phyloP scores from a whole-genome alignment of 2,797 vertebrate genomes.

The Lophius americanus region DNA sequence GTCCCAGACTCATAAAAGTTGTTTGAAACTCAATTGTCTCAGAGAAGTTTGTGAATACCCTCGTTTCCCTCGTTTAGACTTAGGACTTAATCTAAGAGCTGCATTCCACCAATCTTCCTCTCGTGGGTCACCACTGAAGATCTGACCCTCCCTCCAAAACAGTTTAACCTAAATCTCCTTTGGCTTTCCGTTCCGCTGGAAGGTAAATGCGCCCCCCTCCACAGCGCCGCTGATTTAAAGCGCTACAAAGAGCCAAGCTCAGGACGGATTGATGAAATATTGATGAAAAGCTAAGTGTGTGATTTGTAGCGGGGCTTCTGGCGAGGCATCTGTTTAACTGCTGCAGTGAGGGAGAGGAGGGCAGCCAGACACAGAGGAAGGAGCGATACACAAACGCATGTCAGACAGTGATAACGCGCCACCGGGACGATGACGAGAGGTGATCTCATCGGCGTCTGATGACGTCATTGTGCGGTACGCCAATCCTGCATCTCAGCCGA shows the following conservation, averaged over 20 bases:
- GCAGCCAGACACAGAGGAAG: constrained; percentile 12
- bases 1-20: too few relatives aligned
- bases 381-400: constrained; percentile 30
- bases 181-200: constrained; percentile 24
- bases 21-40: too few relatives aligned
- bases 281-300: constrained; percentile 83
- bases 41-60: too few relatives aligned
- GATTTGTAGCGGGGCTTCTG: constrained; percentile 79
- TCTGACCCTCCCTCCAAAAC: constrained; percentile 4
- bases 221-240: constrained; percentile 65
- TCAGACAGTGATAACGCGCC: too few relatives aligned
- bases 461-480: too few relatives aligned
- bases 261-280: constrained; percentile 81
- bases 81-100: too few relatives aligned
- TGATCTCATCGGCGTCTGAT: not conserved
- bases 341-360: constrained; percentile 42
- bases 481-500: too few relatives aligned
- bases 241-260: constrained; percentile 50
- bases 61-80: too few relatives aligned
- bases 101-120: too few relatives aligned
- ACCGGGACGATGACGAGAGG: constrained; percentile 5
- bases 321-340: constrained; percentile 65
- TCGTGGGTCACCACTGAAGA: not conserved
- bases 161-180: constrained; percentile 32
- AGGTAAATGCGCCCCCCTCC: constrained; percentile 26